Evolutionary conservation across 2,797 vertebrate species (phyloP).

Genomic region (Perodicticus potto): DNA sequence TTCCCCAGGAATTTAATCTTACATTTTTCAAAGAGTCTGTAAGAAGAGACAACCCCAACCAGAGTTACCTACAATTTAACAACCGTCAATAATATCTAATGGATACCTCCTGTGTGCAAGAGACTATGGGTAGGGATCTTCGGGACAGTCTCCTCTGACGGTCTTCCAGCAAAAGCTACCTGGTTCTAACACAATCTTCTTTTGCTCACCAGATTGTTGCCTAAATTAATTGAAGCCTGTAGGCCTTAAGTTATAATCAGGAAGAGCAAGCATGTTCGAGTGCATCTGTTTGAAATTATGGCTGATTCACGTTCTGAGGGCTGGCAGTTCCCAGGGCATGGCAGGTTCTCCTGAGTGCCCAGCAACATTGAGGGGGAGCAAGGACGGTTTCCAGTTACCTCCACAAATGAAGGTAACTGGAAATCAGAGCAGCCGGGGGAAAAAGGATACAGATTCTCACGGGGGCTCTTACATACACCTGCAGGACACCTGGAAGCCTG

Average conservation of each 20-base stretch:
- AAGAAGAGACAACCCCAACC: background rate
- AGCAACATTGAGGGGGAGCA: background rate
- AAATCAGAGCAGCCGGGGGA: background rate
- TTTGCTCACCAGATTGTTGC: background rate
- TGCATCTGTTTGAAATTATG: conserved; percentile 48
- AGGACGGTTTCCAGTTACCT: background rate
- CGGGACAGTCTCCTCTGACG: background rate
- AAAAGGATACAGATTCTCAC: background rate
- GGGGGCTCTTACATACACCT: background rate
- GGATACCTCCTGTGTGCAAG: background rate
- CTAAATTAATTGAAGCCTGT: background rate
- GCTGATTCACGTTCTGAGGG: background rate
- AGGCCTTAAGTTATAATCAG: background rate
- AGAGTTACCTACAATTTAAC: background rate
- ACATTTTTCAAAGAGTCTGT: background rate
- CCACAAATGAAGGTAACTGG: background rate
- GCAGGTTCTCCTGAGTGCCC: background rate
- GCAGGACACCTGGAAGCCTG: background rate
- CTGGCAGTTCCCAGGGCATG: background rate
- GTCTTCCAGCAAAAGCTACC: background rate
- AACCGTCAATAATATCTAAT: background rate
- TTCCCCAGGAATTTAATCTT: background rate
- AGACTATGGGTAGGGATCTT: background rate
- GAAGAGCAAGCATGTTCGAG: background rate
- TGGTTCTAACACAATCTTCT: background rate